phyloP scores from a whole-genome alignment of 2,888 invertebrate genomes.

The Malacosoma neustria region DNA sequence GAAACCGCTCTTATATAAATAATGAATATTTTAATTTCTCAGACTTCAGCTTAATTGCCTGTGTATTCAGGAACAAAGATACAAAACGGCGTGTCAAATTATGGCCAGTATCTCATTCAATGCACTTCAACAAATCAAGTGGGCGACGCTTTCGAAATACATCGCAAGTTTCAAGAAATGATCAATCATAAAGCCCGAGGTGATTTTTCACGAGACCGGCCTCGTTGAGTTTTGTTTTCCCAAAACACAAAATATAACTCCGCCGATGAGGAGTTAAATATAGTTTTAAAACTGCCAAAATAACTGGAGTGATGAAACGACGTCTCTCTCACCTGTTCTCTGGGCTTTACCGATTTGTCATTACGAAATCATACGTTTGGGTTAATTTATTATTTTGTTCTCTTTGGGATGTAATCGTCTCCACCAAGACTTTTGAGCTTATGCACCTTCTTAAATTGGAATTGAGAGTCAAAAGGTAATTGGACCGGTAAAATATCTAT shows the following conservation, averaged over 20 bases:
- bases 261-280: conserved; percentile 44
- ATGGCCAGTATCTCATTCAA: conserved; percentile 43
- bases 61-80: conserved; percentile 21
- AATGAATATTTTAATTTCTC: no score
- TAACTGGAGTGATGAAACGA: conserved; percentile 49
- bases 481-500: no score
- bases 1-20: no score
- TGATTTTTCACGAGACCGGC: conserved; percentile 62
- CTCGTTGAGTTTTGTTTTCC: conserved; percentile 55
- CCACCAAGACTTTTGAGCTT: no score
- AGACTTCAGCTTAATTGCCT: conserved; percentile 11
- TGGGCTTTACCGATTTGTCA: conserved; percentile 25
- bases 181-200: conserved; percentile 67
- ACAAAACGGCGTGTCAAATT: conserved; percentile 29
- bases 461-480: no score
- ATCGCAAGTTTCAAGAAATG: conserved; percentile 51
- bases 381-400: no score
- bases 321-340: conserved; percentile 47
- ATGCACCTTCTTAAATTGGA: no score
- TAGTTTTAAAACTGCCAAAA: conserved; percentile 44
- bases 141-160: conserved; percentile 43
- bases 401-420: no score
- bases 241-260: conserved; percentile 51
- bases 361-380: no score
- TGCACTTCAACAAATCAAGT: conserved; percentile 57